phyloP scores from a whole-genome alignment of 1,140 invertebrate species.

The Drosophila kikkawai region DNA sequence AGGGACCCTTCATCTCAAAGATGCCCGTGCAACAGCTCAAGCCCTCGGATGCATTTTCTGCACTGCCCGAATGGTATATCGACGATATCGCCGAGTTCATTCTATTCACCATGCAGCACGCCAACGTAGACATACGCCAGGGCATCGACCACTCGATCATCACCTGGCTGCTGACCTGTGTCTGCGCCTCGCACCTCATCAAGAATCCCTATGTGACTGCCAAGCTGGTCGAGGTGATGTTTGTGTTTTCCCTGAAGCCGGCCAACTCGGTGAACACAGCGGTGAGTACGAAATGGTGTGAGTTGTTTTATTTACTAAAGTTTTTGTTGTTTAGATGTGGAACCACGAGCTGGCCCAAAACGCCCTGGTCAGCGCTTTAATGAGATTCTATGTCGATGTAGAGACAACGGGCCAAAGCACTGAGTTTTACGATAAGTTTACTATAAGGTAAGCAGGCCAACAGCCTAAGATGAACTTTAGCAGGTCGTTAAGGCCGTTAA shows the following conservation, averaged over 20 bases:
- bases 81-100: slow-evolving; percentile 98
- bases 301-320: not conserved
- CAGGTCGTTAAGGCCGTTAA: not conserved
- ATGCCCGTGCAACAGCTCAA: slow-evolving; percentile 87
- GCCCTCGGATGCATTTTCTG: slow-evolving; percentile 91
- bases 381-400: slow-evolving; percentile 99
- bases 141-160: slow-evolving; percentile 93
- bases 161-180: slow-evolving; percentile 94
- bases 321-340: slow-evolving; percentile 88
- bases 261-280: slow-evolving; percentile 86
- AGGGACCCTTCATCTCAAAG: slow-evolving; percentile 82
- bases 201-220: slow-evolving; percentile 98
- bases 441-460: slow-evolving; percentile 89
- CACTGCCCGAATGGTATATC: slow-evolving; percentile 97
- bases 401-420: slow-evolving; percentile 98
- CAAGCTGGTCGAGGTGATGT: slow-evolving; percentile 97
- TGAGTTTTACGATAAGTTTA: slow-evolving; percentile 99
- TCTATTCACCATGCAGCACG: slow-evolving; percentile 95
- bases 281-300: slow-evolving; percentile 67
- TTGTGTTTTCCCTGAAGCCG: slow-evolving; percentile 94
- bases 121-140: slow-evolving; percentile 91
- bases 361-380: slow-evolving; percentile 93
- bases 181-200: slow-evolving; percentile 95
- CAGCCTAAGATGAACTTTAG: not conserved
- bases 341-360: slow-evolving; percentile 94